These are phyloP conservation scores for Merluccius polli DNA, from an alignment of 2,797 vertebrate genomes.

Conservation along the genomic window DNA sequence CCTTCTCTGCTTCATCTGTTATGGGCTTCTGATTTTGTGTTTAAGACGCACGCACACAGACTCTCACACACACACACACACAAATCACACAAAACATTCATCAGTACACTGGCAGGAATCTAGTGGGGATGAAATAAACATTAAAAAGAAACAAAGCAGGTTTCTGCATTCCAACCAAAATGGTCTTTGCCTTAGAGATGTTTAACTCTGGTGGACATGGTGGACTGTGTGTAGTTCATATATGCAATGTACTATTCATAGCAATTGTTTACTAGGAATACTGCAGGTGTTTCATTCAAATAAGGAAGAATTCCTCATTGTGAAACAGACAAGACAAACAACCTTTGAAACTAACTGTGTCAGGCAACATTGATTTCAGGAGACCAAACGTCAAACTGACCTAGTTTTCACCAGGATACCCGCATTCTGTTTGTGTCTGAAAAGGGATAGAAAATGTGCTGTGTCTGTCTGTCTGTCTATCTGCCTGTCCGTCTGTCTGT, in stretches of 20 bases:
- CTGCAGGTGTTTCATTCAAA: slow-evolving; percentile 27
- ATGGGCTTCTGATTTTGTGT: background rate
- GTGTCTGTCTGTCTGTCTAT: background rate
- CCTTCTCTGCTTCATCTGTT: slow-evolving; percentile 3
- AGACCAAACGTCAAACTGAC: slow-evolving; percentile 45
- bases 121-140: too few species aligned
- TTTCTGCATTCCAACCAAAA: too few species aligned
- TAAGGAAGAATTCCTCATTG: slow-evolving; percentile 28
- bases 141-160: too few species aligned
- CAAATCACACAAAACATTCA: background rate
- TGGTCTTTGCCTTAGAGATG: too few species aligned
- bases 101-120: too few species aligned
- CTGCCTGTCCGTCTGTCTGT: background rate
- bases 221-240: background rate
- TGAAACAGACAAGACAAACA: slow-evolving; percentile 43
- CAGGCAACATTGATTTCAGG: slow-evolving; percentile 44
- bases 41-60: slow-evolving; percentile 3
- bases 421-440: slow-evolving; percentile 5
- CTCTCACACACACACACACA: background rate
- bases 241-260: background rate
- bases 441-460: slow-evolving; percentile 20
- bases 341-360: slow-evolving; percentile 26
- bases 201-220: too few species aligned
- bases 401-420: slow-evolving; percentile 37
- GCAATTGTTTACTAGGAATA: slow-evolving; percentile 3